Evolutionary conservation across 2,797 vertebrate species (phyloP).

Genomic region (Scolopax bukidnonensis): DNA sequence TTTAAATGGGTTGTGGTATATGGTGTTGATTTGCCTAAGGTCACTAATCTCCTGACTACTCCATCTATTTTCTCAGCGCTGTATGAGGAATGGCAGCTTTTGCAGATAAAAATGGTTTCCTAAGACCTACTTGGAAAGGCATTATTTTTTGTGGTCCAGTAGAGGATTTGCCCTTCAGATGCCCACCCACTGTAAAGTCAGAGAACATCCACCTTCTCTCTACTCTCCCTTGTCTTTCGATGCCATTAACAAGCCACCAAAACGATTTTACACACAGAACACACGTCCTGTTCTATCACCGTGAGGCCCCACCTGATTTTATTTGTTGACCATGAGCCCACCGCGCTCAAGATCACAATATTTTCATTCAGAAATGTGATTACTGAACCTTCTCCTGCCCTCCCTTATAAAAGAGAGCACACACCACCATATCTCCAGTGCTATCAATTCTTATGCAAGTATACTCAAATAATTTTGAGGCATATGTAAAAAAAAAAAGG

Average conservation of each 20-base stretch:
- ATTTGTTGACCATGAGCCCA: neutral
- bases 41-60: neutral
- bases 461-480: neutral
- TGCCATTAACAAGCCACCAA: neutral
- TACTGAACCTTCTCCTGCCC: neutral
- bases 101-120: neutral
- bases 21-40: neutral
- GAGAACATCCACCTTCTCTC: neutral
- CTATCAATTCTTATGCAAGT: neutral
- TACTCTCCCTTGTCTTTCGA: neutral
- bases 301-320: neutral
- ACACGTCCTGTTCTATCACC: neutral
- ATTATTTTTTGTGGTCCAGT: neutral
- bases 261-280: neutral
- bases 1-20: neutral
- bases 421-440: neutral
- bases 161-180: neutral
- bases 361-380: neutral
- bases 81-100: neutral
- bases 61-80: neutral
- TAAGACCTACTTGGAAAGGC: neutral
- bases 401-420: neutral
- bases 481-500: neutral
- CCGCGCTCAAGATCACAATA: neutral
- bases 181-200: neutral